Base-by-base conservation (phyloP, 2,888 invertebrate genomes). In the Drosophila paramelanica region DNA sequence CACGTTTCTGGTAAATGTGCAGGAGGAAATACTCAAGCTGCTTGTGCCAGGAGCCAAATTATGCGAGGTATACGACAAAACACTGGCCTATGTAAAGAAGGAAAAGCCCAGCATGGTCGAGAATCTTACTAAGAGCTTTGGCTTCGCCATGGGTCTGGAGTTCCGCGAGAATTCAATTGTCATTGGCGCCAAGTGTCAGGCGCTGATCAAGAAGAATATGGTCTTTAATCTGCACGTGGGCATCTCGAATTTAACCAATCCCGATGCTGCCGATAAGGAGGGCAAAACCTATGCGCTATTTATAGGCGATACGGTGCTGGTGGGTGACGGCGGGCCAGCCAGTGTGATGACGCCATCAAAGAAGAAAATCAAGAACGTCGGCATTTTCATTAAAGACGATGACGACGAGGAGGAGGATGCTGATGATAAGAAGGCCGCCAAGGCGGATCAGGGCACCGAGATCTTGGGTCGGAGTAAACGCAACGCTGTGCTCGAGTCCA, bases 91-190 rank as follows among this genome's bases (percentile, higher is more conserved):
- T 90, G 96, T 98, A 0, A 97, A 98, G 90, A 96, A 96, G 83
- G 96, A 98, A 80, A 96, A 97, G 89, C 96, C 98, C 0, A 94
- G 95, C 66, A 93, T 99, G 79, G 93, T 96, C 0, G 97, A 98
- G 61, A 97, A 97, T 91, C 93, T 99, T 58, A 98, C 98, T 0
- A 99, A 98, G 92, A 97, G 96, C 81, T 97, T 98, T 93, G 99
- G 99, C 93, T 99, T 99, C 93, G 98, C 96, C 0, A 99, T 97
- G 96, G 99, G 99, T 7, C 97, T 99, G 82, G 99, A 99, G 91
- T 99, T 99, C 92, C 95, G 99, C 60, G 99, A 99, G 92, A 97
- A 97, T 81, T 97, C 98, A 0, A 94, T 99, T 60, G 94, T 98
- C 0, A 97, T 99, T 89, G 97, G 97, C 0, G 96, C 97, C 1